phyloP scores from a whole-genome alignment of 2,113 vertebrate species.

The Halcyon senegalensis region DNA sequence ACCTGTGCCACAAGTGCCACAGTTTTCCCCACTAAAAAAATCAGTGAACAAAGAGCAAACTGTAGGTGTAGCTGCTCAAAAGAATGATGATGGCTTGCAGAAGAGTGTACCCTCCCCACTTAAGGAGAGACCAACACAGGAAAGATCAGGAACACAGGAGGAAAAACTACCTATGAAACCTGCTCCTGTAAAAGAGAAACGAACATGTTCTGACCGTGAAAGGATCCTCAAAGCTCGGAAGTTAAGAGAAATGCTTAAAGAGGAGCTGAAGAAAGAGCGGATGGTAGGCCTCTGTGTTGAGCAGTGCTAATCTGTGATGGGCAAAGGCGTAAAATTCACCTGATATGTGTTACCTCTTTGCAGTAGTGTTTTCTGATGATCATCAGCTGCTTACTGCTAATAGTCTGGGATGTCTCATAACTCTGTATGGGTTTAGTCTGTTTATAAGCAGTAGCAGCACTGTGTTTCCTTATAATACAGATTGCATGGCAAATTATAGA shows the following conservation, averaged over 20 bases:
- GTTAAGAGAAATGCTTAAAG: constrained; percentile 88
- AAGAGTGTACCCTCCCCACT: constrained; percentile 60
- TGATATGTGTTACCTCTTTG: neutral
- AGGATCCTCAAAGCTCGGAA: constrained; percentile 89
- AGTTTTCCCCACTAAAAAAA: constrained; percentile 72
- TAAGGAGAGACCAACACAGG: constrained; percentile 72
- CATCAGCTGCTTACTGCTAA: neutral
- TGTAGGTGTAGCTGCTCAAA: neutral
- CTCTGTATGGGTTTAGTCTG: neutral
- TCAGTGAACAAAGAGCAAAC: constrained; percentile 32
- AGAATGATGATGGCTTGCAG: constrained; percentile 18
- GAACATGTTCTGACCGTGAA: constrained; percentile 78
- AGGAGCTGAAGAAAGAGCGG: constrained; percentile 87
- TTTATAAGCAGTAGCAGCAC: neutral
- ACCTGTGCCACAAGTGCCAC: constrained; percentile 76
- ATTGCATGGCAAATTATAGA: neutral
- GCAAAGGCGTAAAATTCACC: neutral
- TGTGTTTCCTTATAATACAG: neutral
- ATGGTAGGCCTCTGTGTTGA: constrained; percentile 71
- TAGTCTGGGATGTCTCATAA: neutral
- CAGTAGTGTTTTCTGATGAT: neutral
- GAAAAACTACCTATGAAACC: constrained; percentile 23
- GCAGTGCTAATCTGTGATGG: neutral
- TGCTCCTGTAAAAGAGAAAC: constrained; percentile 45
- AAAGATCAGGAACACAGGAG: constrained; percentile 30